Conservation (phyloP, 2,888 invertebrate species). For the Monoplex corrugatus region DNA sequence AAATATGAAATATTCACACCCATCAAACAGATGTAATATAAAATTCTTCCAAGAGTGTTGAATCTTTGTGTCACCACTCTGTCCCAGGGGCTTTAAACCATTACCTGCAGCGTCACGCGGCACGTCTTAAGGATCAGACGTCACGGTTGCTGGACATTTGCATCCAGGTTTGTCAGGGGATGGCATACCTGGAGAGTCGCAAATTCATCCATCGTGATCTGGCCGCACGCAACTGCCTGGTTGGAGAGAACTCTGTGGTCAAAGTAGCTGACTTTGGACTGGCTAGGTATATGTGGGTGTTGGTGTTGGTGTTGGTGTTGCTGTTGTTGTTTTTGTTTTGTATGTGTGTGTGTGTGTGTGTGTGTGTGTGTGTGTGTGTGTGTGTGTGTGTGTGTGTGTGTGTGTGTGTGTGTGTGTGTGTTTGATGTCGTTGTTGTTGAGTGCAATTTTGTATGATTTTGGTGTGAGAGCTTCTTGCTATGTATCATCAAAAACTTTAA, state of each 20-base stretch:
- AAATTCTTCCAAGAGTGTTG: no score
- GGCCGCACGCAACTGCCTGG: constrained; percentile 97
- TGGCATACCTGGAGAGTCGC: constrained; percentile 96
- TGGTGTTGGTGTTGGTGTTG: not conserved
- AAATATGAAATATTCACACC: no score
- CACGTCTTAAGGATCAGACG: constrained; percentile 89
- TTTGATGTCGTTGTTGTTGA: not conserved
- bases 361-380: not conserved
- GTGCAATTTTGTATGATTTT: no score
- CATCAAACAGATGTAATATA: no score
- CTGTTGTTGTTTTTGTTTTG: not conserved
- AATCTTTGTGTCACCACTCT: no score
- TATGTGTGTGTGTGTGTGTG: not conserved
- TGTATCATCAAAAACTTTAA: no score
- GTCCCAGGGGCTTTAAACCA: constrained; percentile 76
- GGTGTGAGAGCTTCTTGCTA: no score
- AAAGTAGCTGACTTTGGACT: constrained; percentile 98
- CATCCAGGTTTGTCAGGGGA: constrained; percentile 93
- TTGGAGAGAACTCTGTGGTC: constrained; percentile 95
- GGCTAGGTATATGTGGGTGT: constrained; percentile 86
- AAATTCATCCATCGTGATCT: constrained; percentile 98
- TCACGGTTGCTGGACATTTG: constrained; percentile 92
- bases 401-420: constrained; percentile 7
- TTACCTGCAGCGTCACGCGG: constrained; percentile 86
- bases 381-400: constrained; percentile 8